Evolutionary conservation across 2,888 invertebrate species (phyloP).

Genomic region (Ennomos fuscantarius): DNA sequence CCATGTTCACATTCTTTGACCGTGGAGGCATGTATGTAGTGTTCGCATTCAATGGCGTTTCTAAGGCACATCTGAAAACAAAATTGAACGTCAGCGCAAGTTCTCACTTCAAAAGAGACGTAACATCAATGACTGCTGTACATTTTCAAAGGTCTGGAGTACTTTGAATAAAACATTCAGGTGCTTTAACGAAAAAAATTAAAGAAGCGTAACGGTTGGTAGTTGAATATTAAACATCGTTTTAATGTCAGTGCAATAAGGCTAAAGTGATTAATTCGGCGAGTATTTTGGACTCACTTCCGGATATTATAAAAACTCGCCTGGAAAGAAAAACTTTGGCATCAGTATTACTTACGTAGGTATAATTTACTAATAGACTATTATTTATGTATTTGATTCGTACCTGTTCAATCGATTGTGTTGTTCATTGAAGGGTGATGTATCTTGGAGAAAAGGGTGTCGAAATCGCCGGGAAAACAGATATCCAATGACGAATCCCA

Average conservation of each 20-base stretch:
- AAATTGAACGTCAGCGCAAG: conserved; percentile 31
- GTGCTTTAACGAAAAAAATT: conserved; percentile 23
- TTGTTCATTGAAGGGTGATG: conserved; percentile 91
- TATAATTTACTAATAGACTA: background rate
- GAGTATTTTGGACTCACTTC: conserved; percentile 53
- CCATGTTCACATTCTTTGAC: conserved; percentile 90
- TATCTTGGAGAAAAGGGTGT: conserved; percentile 89
- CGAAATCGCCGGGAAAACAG: conserved; percentile 92
- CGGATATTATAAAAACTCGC: conserved; percentile 62
- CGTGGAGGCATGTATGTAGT: conserved; percentile 87
- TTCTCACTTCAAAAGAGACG: conserved; percentile 24
- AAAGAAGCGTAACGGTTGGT: conserved; percentile 17
- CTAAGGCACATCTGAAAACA: conserved; percentile 80
- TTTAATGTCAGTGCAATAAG: conserved; percentile 13
- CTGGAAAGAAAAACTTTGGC: conserved; percentile 58
- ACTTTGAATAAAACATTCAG: conserved; percentile 29
- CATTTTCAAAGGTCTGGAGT: conserved; percentile 26
- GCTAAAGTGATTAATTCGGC: conserved; percentile 17
- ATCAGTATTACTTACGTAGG: conserved; percentile 34
- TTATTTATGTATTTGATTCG: conserved; percentile 20
- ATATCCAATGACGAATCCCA: conserved; percentile 94
- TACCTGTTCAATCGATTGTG: conserved; percentile 91
- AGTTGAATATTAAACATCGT: conserved; percentile 13
- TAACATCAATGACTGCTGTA: conserved; percentile 28
- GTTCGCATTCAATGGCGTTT: conserved; percentile 88